A percentile compares a stretch with the other conserved stretches of the same genome.
Conservation (phyloP, 2,888 invertebrate genomes). For the Iselma pallidipennis region DNA sequence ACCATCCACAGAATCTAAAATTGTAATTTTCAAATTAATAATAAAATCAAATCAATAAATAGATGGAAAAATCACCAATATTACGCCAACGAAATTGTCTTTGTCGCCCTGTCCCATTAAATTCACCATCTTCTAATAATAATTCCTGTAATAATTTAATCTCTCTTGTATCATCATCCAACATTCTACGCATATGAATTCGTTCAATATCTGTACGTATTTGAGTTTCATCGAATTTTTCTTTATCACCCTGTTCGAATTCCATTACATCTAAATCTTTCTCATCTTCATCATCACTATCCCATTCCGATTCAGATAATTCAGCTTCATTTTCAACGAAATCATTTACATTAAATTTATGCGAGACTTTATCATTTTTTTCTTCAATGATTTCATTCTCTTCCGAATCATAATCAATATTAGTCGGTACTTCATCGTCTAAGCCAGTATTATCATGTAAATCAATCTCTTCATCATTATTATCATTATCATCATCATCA, state of each 20-base stretch:
- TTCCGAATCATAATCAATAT: slow-evolving; percentile 80
- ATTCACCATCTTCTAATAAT: slow-evolving; percentile 87
- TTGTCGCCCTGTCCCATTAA: slow-evolving; percentile 74
- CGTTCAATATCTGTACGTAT: slow-evolving; percentile 78
- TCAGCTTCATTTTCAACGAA: slow-evolving; percentile 93
- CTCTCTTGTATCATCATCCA: slow-evolving; percentile 88
- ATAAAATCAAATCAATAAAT: slow-evolving; percentile 6
- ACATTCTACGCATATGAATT: slow-evolving; percentile 81
- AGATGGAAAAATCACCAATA: slow-evolving; percentile 64
- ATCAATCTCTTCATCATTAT: slow-evolving; percentile 47
- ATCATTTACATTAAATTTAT: slow-evolving; percentile 59
- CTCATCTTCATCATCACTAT: slow-evolving; percentile 87
- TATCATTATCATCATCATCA: slow-evolving; percentile 36
- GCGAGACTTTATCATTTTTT: slow-evolving; percentile 11
- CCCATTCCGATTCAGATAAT: slow-evolving; percentile 88
- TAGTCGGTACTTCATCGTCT: slow-evolving; percentile 51
- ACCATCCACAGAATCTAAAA: slow-evolving; percentile 25
- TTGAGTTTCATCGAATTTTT: slow-evolving; percentile 78
- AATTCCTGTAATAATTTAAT: slow-evolving; percentile 83
- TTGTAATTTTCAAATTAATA: neutral
- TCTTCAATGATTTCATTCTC: slow-evolving; percentile 69
- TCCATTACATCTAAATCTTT: slow-evolving; percentile 78
- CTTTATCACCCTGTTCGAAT: slow-evolving; percentile 81
- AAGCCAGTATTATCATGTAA: slow-evolving; percentile 48
- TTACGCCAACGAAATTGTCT: slow-evolving; percentile 88